phyloP scores from a whole-genome alignment of 92 coral and sea anemone genomes.

The Pocillopora grandis region DNA sequence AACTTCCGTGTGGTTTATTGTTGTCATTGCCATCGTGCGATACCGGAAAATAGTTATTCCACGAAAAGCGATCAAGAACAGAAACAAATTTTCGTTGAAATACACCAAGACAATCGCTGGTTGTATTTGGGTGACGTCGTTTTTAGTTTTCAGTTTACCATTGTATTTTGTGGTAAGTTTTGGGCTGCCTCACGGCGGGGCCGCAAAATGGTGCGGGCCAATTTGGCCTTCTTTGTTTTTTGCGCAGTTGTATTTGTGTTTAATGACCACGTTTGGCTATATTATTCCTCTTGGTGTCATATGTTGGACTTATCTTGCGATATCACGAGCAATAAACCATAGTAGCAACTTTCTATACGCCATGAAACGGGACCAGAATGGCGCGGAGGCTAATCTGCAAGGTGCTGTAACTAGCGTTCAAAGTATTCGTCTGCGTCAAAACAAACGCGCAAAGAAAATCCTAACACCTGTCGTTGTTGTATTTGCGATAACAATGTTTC shows the following conservation, averaged over 20 bases:
- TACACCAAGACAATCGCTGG: neutral
- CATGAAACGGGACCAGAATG: neutral
- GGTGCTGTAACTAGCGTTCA: neutral
- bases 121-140: conserved; percentile 17
- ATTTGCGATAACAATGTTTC: conserved; percentile 35
- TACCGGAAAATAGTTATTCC: neutral
- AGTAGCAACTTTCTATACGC: neutral
- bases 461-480: conserved; percentile 28
- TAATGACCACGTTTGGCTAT: neutral
- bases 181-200: neutral
- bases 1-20: conserved; percentile 10
- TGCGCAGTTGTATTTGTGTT: neutral
- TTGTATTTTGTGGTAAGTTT: conserved; percentile 9
- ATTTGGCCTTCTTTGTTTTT: conserved; percentile 9
- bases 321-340: conserved; percentile 4
- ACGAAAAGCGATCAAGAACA: too few species aligned
- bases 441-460: conserved; percentile 20
- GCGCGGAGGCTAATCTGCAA: neutral
- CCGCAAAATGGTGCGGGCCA: conserved; percentile 10
- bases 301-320: neutral
- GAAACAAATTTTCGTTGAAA: neutral
- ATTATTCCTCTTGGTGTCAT: conserved; percentile 24
- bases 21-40: neutral
- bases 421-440: conserved; percentile 11
- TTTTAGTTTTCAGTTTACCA: conserved; percentile 19